These are phyloP conservation scores for Callipepla squamata DNA, from an alignment of 2,113 vertebrate genomes.

Conservation along the genomic window DNA sequence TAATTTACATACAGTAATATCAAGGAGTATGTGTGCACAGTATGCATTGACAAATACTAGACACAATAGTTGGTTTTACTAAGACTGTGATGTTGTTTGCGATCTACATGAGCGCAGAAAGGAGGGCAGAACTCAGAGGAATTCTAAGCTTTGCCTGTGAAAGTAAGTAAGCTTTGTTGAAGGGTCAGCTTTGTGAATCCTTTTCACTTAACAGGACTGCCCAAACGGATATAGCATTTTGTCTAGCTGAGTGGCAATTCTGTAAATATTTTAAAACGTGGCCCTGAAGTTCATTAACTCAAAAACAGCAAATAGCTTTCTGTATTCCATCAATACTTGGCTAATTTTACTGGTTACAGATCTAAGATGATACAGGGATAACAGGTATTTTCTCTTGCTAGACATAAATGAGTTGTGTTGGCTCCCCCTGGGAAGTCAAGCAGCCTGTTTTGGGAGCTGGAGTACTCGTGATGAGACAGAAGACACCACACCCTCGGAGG, in stretches of 20 bases:
- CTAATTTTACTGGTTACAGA: neutral
- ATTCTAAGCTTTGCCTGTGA: neutral
- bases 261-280: neutral
- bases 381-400: neutral
- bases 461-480: neutral
- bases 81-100: neutral
- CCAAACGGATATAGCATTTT: neutral
- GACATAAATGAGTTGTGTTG: neutral
- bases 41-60: fast-evolving
- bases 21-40: neutral
- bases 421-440: fast-evolving
- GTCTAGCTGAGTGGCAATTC: neutral
- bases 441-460: neutral
- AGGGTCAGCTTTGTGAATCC: neutral
- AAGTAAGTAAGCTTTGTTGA: neutral
- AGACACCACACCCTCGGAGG: neutral
- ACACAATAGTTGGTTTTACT: neutral
- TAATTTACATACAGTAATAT: constrained; percentile 27
- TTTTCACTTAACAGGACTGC: neutral
- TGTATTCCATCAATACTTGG: neutral
- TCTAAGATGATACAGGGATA: neutral
- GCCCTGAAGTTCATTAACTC: neutral
- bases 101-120: too few relatives aligned
- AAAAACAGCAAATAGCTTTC: neutral
- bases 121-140: too few relatives aligned